A percentile compares a stretch with the other conserved stretches of the same genome.
Conservation (phyloP, 2,888 invertebrate genomes). For the Shargacucullia verbasci region DNA sequence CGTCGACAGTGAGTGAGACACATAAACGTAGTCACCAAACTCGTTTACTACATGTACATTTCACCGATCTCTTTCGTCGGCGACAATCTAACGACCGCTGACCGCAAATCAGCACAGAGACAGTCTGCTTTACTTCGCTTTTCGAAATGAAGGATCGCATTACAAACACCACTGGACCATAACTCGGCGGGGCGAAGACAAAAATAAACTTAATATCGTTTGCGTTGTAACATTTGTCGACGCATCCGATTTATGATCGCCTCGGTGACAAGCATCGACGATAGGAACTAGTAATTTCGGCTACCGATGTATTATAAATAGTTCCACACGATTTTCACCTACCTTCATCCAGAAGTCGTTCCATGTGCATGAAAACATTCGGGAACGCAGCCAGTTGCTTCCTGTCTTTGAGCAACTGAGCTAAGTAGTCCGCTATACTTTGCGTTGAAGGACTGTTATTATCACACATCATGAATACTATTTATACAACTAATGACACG, state of each 20-base stretch:
- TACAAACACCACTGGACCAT: slow-evolving; percentile 88
- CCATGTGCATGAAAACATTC: slow-evolving; percentile 99
- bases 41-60: slow-evolving; percentile 79
- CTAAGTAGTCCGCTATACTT: slow-evolving; percentile 99
- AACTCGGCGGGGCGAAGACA: slow-evolving; percentile 88
- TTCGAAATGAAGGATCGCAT: slow-evolving; percentile 85
- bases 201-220: slow-evolving; percentile 89
- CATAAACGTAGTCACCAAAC: slow-evolving; percentile 75
- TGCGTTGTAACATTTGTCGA: slow-evolving; percentile 87
- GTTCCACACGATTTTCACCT: slow-evolving; percentile 78
- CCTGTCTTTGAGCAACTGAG: slow-evolving; percentile 99
- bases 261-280: slow-evolving; percentile 80
- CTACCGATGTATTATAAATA: slow-evolving; percentile 71
- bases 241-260: slow-evolving; percentile 85
- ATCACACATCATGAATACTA: slow-evolving; percentile 88
- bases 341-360: slow-evolving; percentile 99
- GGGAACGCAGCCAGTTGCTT: slow-evolving; percentile 99
- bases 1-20: slow-evolving; percentile 65
- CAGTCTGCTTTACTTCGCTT: slow-evolving; percentile 84
- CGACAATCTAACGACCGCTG: slow-evolving; percentile 82
- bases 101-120: slow-evolving; percentile 82
- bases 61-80: slow-evolving; percentile 81
- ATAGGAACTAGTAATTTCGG: slow-evolving; percentile 66
- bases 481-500: slow-evolving; percentile 82
- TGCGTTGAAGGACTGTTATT: slow-evolving; percentile 93